Conservation (phyloP, 2,888 invertebrate genomes). For the Drosophila nigricruria region DNA sequence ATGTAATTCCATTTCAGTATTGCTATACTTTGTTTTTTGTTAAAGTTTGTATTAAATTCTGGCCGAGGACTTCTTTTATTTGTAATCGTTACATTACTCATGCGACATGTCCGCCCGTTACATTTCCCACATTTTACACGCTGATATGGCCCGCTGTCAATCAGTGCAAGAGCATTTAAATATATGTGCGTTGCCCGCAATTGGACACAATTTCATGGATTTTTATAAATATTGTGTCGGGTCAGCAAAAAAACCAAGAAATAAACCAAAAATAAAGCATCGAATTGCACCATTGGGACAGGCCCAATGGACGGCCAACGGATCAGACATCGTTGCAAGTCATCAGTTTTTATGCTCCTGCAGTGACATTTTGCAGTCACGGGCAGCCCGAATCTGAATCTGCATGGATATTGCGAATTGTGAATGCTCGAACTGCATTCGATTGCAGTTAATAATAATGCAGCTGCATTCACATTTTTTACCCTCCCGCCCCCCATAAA, state of each 20-base stretch:
- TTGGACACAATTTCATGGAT: conserved; percentile 57
- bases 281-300: conserved; percentile 70
- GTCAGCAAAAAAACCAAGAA: conserved; percentile 23
- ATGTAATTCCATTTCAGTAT: background rate
- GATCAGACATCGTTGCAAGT: conserved; percentile 74
- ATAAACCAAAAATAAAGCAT: background rate
- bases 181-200: conserved; percentile 46
- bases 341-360: conserved; percentile 76
- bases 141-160: conserved; percentile 73
- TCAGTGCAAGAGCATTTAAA: conserved; percentile 75
- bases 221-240: conserved; percentile 62
- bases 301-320: conserved; percentile 23
- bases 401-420: conserved; percentile 56
- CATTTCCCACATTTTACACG: conserved; percentile 31
- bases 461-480: conserved; percentile 18
- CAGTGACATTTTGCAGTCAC: conserved; percentile 68
- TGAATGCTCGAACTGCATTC: conserved; percentile 24
- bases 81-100: conserved; percentile 67
- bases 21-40: background rate
- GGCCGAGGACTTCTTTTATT: conserved; percentile 11
- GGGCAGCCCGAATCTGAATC: conserved; percentile 20
- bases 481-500: background rate
- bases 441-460: conserved; percentile 61
- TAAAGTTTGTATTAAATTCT: conserved; percentile 10
- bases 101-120: conserved; percentile 53